Evolutionary conservation across 2,797 vertebrate genomes (phyloP).

Genomic region (Diplodus sargus): DNA sequence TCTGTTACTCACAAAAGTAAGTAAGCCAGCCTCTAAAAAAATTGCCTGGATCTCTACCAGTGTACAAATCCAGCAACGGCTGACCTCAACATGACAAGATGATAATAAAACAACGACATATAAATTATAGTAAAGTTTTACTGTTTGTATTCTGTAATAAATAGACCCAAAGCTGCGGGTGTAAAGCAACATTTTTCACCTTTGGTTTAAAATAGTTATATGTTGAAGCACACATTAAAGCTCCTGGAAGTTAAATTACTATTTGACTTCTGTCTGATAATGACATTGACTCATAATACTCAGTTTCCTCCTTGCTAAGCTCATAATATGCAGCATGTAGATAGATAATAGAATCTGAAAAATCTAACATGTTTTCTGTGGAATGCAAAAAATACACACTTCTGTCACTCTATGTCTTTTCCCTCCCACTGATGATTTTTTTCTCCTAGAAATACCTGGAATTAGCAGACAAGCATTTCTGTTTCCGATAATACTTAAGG

Average conservation of each 20-base stretch:
- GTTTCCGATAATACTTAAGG: not conserved
- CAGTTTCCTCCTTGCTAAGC: not conserved
- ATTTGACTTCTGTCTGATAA: not conserved
- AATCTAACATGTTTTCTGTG: not conserved
- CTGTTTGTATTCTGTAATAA: not conserved
- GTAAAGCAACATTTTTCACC: not conserved
- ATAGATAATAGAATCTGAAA: not conserved
- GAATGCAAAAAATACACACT: not conserved
- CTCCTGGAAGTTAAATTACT: not conserved
- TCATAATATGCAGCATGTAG: not conserved
- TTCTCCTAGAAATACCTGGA: not conserved
- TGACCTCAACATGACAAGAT: not conserved
- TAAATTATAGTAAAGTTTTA: not conserved
- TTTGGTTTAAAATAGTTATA: slow-evolving; percentile 3
- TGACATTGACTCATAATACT: not conserved
- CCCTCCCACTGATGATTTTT: not conserved
- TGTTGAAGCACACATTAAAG: not conserved
- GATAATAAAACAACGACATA: not conserved
- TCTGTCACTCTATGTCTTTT: not conserved
- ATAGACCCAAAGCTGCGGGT: not conserved
- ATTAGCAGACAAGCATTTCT: not conserved
- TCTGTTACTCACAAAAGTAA: not conserved
- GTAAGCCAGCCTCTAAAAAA: not conserved
- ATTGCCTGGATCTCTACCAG: not conserved
- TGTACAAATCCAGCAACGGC: not conserved